These are phyloP conservation scores for Macrotus californicus DNA, from an alignment of 2,113 vertebrate genomes.

Conservation along the genomic window DNA sequence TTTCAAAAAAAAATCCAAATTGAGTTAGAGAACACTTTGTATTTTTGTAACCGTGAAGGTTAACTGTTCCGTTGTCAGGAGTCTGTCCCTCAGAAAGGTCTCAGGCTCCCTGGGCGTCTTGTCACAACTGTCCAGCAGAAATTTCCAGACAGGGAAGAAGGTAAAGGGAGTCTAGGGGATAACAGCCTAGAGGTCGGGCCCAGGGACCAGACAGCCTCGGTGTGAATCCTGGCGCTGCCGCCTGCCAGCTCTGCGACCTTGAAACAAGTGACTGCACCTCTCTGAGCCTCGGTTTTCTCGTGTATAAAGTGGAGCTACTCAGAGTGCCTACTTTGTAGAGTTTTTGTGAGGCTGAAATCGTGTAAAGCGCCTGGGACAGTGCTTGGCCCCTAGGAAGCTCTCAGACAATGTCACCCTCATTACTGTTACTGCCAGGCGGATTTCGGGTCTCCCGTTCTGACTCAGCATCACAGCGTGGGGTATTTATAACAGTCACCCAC, in stretches of 20 bases:
- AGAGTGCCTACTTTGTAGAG: not conserved
- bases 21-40: not conserved
- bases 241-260: not conserved
- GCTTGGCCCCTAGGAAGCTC: not conserved
- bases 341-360: not conserved
- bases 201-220: not conserved
- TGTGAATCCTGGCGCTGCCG: not conserved
- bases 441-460: not conserved
- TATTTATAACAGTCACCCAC: constrained; percentile 4
- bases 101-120: not conserved
- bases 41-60: not conserved
- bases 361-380: not conserved
- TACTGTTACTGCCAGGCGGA: not conserved
- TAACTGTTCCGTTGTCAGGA: not conserved
- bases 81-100: not conserved
- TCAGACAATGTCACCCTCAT: not conserved
- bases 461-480: not conserved
- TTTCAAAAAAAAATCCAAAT: constrained; percentile 12
- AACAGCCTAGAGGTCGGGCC: not conserved
- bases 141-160: not conserved
- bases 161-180: not conserved
- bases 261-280: not conserved
- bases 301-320: not conserved
- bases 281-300: not conserved
- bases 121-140: not conserved